These are phyloP conservation scores for Phrynocephalus vlangalii DNA, from an alignment of 2,797 vertebrate species.

Conservation along the genomic window DNA sequence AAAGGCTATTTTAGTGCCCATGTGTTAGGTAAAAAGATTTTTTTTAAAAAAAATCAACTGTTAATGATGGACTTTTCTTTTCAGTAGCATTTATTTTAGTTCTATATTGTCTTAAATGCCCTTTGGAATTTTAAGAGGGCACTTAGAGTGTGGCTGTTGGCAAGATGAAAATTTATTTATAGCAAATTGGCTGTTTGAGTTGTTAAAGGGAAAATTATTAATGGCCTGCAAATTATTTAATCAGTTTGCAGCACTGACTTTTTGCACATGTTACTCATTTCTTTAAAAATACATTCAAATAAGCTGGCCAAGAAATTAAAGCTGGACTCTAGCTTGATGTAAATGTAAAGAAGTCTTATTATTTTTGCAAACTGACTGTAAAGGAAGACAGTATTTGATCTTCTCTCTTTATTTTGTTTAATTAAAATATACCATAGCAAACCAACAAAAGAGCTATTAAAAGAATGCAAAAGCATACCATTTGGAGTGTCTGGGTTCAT, in stretches of 20 bases:
- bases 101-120: neutral
- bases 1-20: neutral
- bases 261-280: neutral
- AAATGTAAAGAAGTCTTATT: neutral
- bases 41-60: neutral
- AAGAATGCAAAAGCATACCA: neutral
- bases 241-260: neutral
- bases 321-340: neutral
- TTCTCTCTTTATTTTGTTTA: neutral
- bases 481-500: neutral
- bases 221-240: constrained; percentile 18
- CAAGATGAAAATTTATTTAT: neutral
- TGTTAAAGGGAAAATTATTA: neutral
- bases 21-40: neutral
- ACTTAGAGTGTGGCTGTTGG: neutral
- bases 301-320: neutral
- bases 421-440: neutral
- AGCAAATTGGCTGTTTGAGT: neutral
- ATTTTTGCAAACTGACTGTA: neutral
- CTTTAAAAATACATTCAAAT: neutral
- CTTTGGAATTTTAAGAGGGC: neutral
- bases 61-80: neutral
- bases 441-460: neutral
- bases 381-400: neutral
- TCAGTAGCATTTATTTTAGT: constrained; percentile 7